Conservation (phyloP, 2,113 vertebrate species). For the Polypterus bichir region DNA sequence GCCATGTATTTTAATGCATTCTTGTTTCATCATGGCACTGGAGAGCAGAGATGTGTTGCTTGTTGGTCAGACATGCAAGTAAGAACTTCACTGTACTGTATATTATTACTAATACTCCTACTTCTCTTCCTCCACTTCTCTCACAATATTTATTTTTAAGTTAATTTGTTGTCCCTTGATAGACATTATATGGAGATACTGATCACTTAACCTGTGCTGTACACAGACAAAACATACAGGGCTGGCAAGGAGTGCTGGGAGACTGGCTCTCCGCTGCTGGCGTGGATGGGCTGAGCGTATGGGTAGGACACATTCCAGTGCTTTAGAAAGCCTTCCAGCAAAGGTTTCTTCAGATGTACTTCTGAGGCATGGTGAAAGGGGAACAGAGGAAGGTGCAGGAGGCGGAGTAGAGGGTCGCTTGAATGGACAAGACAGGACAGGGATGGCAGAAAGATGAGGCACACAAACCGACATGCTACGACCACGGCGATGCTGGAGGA, state of each 20-base stretch:
- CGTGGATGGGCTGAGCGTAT: conserved; percentile 70
- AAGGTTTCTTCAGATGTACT: conserved; percentile 73
- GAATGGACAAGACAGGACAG: conserved; percentile 45
- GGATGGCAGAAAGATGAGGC: conserved; percentile 67
- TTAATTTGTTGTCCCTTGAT: not conserved
- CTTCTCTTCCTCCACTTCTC: too few relatives aligned
- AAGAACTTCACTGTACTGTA: too few relatives aligned
- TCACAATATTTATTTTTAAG: too few relatives aligned
- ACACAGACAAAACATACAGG: conserved; percentile 71
- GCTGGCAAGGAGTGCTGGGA: conserved; percentile 87
- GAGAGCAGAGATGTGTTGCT: too few relatives aligned
- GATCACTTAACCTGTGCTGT: conserved; percentile 44
- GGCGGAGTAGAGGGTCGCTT: conserved; percentile 71
- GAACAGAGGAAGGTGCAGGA: conserved; percentile 54
- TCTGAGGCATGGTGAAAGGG: conserved; percentile 60
- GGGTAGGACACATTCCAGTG: conserved; percentile 88
- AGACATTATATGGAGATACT: conserved; percentile 13
- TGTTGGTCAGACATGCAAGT: too few relatives aligned
- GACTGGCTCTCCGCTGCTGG: conserved; percentile 79
- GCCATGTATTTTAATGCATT: too few relatives aligned
- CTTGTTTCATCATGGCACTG: too few relatives aligned
- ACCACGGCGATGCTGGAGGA: conserved; percentile 66
- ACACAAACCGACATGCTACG: conserved; percentile 97
- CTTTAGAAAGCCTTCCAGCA: conserved; percentile 87
- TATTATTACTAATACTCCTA: too few relatives aligned